Percentiles rank a stretch among this genome's conserved stretches.
Conservation (phyloP, 37 sponge, comb jelly and placozoan genomes). For the Aplysina aerophoba region DNA sequence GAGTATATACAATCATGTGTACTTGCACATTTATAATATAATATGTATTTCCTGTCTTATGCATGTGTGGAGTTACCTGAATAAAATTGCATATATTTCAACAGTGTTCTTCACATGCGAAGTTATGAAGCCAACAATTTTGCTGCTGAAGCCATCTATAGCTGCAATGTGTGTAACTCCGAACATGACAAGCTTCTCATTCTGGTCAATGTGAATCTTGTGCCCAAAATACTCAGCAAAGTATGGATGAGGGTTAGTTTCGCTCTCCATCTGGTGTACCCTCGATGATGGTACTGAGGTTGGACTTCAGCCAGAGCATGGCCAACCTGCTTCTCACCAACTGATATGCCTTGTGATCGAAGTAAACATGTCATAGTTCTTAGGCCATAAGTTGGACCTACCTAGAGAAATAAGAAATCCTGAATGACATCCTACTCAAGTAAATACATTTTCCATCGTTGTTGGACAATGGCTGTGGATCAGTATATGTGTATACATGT, state of each 20-base stretch:
- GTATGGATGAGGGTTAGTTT: slow-evolving; percentile 54
- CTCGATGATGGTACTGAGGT: slow-evolving; percentile 17
- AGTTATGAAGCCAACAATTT: slow-evolving; percentile 29
- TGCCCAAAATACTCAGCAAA: slow-evolving; percentile 60
- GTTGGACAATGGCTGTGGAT: too few relatives aligned
- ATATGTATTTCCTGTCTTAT: not conserved
- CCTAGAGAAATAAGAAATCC: slow-evolving; percentile 10
- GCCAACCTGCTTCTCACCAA: slow-evolving; percentile 31
- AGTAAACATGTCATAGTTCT: slow-evolving; percentile 35
- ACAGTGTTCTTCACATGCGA: slow-evolving; percentile 57
- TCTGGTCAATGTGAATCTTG: slow-evolving; percentile 64
- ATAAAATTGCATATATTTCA: slow-evolving; percentile 37
- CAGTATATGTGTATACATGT: too few relatives aligned
- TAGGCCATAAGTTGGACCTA: slow-evolving; percentile 46
- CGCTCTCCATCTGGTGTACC: not conserved
- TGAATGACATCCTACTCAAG: not conserved
- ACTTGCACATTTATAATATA: not conserved
- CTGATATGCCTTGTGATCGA: slow-evolving; percentile 7
- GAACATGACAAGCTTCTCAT: slow-evolving; percentile 58
- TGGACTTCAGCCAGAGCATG: slow-evolving; percentile 17
- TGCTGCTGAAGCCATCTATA: slow-evolving; percentile 49
- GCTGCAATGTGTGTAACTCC: slow-evolving; percentile 55
- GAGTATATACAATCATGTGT: not conserved
- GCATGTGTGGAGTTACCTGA: not conserved
- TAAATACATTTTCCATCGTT: too few relatives aligned